Evolutionary conservation across 1,140 invertebrate genomes (phyloP).

Genomic region (Plectrocnemia conspersa): DNA sequence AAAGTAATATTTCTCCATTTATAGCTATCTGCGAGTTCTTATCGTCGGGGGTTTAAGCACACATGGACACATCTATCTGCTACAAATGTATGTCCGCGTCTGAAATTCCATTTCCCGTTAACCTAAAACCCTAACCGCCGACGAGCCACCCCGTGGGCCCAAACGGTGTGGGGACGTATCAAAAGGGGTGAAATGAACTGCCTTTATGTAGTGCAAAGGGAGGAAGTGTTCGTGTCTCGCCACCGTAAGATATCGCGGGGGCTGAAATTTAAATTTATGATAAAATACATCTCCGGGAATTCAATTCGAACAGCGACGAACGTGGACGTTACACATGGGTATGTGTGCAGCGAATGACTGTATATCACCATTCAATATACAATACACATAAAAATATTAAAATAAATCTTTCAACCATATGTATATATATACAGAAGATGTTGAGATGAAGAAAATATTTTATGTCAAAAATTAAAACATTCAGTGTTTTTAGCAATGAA

Average conservation of each 20-base stretch:
- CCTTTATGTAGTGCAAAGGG: slow-evolving; percentile 1
- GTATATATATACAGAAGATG: too few species aligned
- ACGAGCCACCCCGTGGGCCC: slow-evolving; percentile 1
- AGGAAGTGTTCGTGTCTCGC: neutral
- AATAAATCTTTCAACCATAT: too few species aligned
- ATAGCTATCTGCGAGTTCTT: slow-evolving; percentile 25
- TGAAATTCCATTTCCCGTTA: slow-evolving; percentile 33
- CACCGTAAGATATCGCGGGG: slow-evolving; percentile 15
- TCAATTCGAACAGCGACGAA: too few species aligned
- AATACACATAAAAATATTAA: too few species aligned
- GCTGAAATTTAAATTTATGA: slow-evolving; percentile 16
- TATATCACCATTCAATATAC: too few species aligned
- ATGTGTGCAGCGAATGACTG: too few species aligned
- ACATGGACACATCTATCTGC: slow-evolving; percentile 32
- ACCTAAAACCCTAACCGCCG: slow-evolving; percentile 18
- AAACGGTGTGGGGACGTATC: slow-evolving; percentile 8
- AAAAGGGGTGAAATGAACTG: slow-evolving; percentile 15
- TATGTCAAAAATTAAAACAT: too few species aligned
- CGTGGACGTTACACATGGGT: too few species aligned
- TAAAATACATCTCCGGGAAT: too few species aligned
- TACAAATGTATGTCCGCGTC: slow-evolving; percentile 28
- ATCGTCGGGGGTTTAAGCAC: slow-evolving; percentile 26
- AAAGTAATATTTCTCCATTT: slow-evolving; percentile 32
- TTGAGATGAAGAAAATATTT: too few species aligned
- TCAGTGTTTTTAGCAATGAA: too few species aligned